These are phyloP conservation scores for Euphydryas editha DNA, from an alignment of 2,888 invertebrate species.

Conservation along the genomic window DNA sequence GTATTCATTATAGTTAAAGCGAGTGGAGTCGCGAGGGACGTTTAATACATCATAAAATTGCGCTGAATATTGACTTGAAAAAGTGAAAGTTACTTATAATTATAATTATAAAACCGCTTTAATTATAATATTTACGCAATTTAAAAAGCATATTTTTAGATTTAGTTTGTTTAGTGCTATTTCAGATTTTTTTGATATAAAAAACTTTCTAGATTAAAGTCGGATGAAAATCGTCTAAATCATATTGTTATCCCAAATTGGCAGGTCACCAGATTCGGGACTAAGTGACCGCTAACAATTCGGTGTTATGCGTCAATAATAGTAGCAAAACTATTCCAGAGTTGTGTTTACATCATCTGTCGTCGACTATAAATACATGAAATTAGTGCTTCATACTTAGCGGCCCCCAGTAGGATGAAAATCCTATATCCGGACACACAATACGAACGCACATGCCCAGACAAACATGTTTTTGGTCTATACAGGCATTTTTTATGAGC, in stretches of 20 bases:
- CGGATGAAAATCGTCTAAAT: neutral
- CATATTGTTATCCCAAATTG: conserved; percentile 12
- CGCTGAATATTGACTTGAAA: neutral
- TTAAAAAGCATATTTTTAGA: neutral
- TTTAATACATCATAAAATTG: too few species aligned
- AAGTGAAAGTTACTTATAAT: neutral
- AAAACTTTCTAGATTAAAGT: neutral
- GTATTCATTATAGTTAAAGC: too few species aligned
- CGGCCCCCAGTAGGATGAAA: neutral
- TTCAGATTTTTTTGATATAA: neutral
- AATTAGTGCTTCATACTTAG: neutral
- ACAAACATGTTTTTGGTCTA: neutral
- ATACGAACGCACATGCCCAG: too few species aligned
- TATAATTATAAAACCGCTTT: neutral
- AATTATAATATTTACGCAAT: conserved; percentile 3
- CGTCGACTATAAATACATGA: neutral
- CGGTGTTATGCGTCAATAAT: neutral
- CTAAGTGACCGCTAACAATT: neutral
- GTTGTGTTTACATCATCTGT: neutral
- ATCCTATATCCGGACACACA: neutral
- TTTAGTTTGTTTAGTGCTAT: neutral
- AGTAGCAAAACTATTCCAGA: neutral
- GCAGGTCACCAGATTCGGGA: conserved; percentile 17
- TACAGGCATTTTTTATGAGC: too few species aligned
- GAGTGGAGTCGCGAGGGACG: too few species aligned